phyloP scores from a whole-genome alignment of 2,888 invertebrate species.

The Nephrotoma flavescens region DNA sequence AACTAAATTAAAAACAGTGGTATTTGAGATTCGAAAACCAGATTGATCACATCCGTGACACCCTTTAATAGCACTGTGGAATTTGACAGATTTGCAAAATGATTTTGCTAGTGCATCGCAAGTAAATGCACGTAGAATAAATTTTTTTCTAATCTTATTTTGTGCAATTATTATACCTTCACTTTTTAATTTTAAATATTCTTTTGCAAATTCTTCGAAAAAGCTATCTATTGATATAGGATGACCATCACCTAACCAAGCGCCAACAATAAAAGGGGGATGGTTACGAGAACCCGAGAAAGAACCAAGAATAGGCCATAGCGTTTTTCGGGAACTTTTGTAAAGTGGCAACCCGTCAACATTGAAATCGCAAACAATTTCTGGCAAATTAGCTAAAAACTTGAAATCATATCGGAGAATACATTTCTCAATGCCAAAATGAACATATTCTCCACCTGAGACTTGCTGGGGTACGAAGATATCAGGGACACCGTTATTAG shows the following conservation, averaged over 20 bases:
- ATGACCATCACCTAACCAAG: background rate
- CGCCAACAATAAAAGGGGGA: background rate
- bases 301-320: constrained; percentile 1
- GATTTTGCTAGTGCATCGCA: constrained; percentile 1
- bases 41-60: background rate
- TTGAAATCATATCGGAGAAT: background rate
- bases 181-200: background rate
- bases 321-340: background rate
- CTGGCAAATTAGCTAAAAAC: background rate
- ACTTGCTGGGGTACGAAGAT: background rate
- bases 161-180: background rate
- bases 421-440: background rate
- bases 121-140: background rate
- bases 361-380: background rate
- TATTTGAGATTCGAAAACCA: background rate
- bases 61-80: background rate
- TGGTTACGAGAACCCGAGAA: background rate
- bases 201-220: background rate
- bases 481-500: background rate
- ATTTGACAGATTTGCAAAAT: background rate
- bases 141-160: no score
- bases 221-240: background rate
- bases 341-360: background rate
- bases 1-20: background rate
- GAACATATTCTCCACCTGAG: background rate